These are phyloP conservation scores for Caenorhabditis inopinata DNA, from an alignment of 1,140 invertebrate species.

Conservation along the genomic window DNA sequence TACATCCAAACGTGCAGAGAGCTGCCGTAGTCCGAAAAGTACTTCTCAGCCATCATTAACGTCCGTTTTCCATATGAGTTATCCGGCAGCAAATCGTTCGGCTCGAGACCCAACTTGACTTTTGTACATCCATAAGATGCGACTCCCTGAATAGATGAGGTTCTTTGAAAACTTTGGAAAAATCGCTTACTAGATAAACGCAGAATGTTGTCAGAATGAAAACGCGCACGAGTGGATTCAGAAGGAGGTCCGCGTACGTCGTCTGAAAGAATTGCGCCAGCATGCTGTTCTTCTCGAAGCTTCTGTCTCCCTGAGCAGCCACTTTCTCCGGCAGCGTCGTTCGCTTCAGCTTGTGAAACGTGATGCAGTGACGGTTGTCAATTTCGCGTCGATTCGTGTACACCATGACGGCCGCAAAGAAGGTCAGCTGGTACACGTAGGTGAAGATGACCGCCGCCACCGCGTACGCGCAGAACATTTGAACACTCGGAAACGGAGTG, in stretches of 20 bases:
- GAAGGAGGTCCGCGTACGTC: constrained; percentile 82
- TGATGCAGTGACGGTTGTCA: constrained; percentile 61
- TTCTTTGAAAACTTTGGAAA: constrained; percentile 29
- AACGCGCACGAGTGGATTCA: constrained; percentile 82
- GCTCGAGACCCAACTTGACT: constrained; percentile 66
- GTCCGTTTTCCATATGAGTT: constrained; percentile 66
- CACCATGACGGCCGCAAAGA: constrained; percentile 67
- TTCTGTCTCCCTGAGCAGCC: constrained; percentile 27
- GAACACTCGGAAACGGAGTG: constrained; percentile 73
- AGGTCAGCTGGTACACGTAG: constrained; percentile 68
- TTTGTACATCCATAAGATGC: constrained; percentile 62
- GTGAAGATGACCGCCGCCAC: constrained; percentile 67
- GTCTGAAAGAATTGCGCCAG: constrained; percentile 76
- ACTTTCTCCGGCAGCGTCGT: constrained; percentile 23
- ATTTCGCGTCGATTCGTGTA: constrained; percentile 55
- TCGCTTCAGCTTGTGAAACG: constrained; percentile 55
- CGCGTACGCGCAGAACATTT: constrained; percentile 64
- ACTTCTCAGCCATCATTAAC: constrained; percentile 57
- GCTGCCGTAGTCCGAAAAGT: constrained; percentile 64
- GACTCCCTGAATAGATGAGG: constrained; percentile 56
- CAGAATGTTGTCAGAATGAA: constrained; percentile 85
- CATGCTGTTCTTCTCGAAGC: constrained; percentile 69
- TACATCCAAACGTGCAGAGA: constrained; percentile 65
- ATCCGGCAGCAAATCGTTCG: constrained; percentile 66
- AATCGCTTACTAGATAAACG: constrained; percentile 74